Evolutionary conservation across 1,140 invertebrate species (phyloP).

Genomic region (Drosophila bifasciata): DNA sequence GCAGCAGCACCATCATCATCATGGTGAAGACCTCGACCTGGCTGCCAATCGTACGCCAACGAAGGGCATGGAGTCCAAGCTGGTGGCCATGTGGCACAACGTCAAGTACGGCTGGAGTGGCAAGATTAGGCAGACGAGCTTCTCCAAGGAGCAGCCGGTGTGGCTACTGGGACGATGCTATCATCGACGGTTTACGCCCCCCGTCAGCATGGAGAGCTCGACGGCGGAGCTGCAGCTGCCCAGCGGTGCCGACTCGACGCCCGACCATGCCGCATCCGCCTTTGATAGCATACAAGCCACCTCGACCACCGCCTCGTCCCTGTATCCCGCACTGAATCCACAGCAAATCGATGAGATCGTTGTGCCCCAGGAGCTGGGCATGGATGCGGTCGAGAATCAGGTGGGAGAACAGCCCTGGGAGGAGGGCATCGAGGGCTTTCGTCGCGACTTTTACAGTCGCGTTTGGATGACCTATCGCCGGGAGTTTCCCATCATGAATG

Average conservation of each 20-base stretch:
- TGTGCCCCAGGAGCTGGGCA: constrained; percentile 84
- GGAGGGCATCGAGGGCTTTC: constrained; percentile 91
- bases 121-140: constrained; percentile 90
- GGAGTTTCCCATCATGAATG: constrained; percentile 91
- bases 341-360: constrained; percentile 77
- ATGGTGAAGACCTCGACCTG: constrained; percentile 50
- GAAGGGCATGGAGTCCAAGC: constrained; percentile 91
- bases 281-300: constrained; percentile 64
- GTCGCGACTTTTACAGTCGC: constrained; percentile 90
- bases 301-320: constrained; percentile 15
- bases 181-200: constrained; percentile 88
- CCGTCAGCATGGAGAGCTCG: constrained; percentile 87
- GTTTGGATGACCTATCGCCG: constrained; percentile 92
- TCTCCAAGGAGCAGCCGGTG: constrained; percentile 93
- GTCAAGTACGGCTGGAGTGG: constrained; percentile 94
- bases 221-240: constrained; percentile 87
- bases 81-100: constrained; percentile 95
- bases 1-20: constrained; percentile 15
- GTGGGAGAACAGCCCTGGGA: constrained; percentile 85
- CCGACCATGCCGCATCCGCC: constrained; percentile 66
- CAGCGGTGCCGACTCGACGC: constrained; percentile 56
- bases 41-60: constrained; percentile 74
- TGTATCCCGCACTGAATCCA: constrained; percentile 72
- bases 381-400: constrained; percentile 86
- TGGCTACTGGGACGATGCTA: constrained; percentile 93